phyloP scores from a whole-genome alignment of 1,140 invertebrate genomes.

The Drosophila trapezifrons region DNA sequence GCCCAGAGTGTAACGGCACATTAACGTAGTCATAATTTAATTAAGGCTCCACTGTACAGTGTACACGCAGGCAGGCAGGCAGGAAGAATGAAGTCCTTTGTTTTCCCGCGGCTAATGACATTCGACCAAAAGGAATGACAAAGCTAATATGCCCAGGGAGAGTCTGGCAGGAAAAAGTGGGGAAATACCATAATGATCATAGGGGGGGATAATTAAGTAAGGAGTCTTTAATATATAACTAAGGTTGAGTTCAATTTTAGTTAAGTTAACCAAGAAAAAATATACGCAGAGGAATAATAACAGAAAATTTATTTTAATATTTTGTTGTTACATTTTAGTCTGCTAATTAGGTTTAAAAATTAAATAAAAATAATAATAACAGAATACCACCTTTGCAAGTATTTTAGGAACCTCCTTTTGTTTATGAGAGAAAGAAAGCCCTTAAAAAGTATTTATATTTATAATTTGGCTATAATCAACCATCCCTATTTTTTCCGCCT shows the following conservation, averaged over 20 bases:
- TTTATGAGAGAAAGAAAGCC: too few species aligned
- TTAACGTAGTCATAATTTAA: conserved; percentile 81
- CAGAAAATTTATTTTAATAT: too few species aligned
- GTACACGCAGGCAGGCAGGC: conserved; percentile 4
- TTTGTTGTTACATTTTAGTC: too few species aligned
- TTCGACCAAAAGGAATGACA: conserved; percentile 7
- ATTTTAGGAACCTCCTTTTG: too few species aligned
- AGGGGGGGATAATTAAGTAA: neutral
- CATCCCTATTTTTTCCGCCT: too few species aligned
- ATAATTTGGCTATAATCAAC: too few species aligned
- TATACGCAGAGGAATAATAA: neutral
- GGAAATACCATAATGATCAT: neutral
- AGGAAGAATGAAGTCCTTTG: conserved; percentile 20
- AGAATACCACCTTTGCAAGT: too few species aligned
- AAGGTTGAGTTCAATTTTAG: neutral
- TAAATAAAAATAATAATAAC: too few species aligned
- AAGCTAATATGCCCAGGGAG: conserved; percentile 32
- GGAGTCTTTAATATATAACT: neutral
- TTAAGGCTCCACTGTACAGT: conserved; percentile 55
- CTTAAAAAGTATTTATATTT: too few species aligned
- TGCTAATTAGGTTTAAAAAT: too few species aligned
- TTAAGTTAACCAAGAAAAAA: neutral
- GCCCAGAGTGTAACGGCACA: conserved; percentile 66
- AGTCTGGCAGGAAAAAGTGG: neutral
- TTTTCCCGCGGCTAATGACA: conserved; percentile 35